Base-by-base conservation (phyloP, 2,888 invertebrate species). In the Hypercompe scribonia region DNA sequence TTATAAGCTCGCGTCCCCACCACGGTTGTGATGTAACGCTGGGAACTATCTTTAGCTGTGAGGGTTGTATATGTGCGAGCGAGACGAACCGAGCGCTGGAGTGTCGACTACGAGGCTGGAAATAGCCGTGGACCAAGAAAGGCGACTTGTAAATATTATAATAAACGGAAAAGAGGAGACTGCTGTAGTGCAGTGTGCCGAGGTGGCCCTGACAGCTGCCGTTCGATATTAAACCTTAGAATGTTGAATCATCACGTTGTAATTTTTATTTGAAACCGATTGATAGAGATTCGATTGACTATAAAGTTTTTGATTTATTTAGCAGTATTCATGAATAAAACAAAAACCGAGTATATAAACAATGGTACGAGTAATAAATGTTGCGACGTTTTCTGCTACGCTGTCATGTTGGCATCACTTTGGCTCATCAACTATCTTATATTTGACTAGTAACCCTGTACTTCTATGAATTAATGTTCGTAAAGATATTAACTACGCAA, bases 41-140 rank as follows among this genome's bases (percentile, higher is more conserved):
- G 89, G 87, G 89, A 82, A 90, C 94, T 95, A 95, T 94, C 91
- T 94, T 94, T 95, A 94, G 95, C 85, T 84, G 85, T 85, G 86
- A 88, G 90, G 86, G 82, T 83, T 77, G 70, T 77, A 64, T 86
- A 89, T 79, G 93, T 84, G 93, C 86, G 92, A 92, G 89, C 69
- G 92, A 86, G 95, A 94, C 87, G 86, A 87, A 81, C 70, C 78
- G 75, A 84, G 64, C 84, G 90, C 94, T 94, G 94, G 93, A 93
- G 92, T 81, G 90, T 87, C 90, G 90, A 86, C 90, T 87, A 83
- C 88, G 86, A 89, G 87, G 91, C 96, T 96, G 96, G 96, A 96
- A 96, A 96, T 96, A 96, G 96, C 92, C 91, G 90, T 95, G 93
- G 94, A 90, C 96, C 96, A 96, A 96, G 96, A 96, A 96, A 96